Percentiles rank a stretch among this genome's conserved stretches.
Conservation (phyloP, 2,797 vertebrate genomes). For the Nannoperca australis region DNA sequence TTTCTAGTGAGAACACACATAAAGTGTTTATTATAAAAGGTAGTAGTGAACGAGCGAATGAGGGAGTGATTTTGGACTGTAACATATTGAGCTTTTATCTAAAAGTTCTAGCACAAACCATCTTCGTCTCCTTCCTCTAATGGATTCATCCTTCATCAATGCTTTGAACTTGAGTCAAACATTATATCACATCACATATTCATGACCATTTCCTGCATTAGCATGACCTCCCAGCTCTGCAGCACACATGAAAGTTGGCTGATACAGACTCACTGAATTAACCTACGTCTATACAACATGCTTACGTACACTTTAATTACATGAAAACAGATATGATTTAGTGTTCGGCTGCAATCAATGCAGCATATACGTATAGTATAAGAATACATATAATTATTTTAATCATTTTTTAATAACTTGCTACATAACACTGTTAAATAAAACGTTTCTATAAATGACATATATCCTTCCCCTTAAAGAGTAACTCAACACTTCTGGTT, state of each 20-base stretch:
- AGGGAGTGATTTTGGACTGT: background rate
- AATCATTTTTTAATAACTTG: background rate
- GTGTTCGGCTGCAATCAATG: background rate
- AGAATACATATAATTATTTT: background rate
- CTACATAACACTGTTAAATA: background rate
- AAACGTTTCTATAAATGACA: background rate
- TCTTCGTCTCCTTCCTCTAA: slow-evolving; percentile 12
- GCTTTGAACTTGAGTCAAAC: background rate
- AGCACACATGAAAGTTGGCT: slow-evolving; percentile 70
- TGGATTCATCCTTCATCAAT: slow-evolving; percentile 26
- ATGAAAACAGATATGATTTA: background rate
- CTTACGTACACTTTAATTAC: background rate
- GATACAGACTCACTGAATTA: slow-evolving; percentile 12
- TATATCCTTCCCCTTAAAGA: background rate
- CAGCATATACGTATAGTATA: background rate
- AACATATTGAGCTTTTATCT: background rate
- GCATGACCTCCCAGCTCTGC: slow-evolving; percentile 37
- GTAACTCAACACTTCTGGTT: background rate
- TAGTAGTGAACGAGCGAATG: no score
- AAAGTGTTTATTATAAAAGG: background rate
- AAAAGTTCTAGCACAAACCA: background rate
- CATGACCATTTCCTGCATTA: slow-evolving; percentile 31
- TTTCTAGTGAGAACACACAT: background rate
- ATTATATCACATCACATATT: slow-evolving; percentile 12
- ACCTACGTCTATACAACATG: background rate